phyloP scores from a whole-genome alignment of 2,113 vertebrate species.

The Urocynchramus pylzowi region DNA sequence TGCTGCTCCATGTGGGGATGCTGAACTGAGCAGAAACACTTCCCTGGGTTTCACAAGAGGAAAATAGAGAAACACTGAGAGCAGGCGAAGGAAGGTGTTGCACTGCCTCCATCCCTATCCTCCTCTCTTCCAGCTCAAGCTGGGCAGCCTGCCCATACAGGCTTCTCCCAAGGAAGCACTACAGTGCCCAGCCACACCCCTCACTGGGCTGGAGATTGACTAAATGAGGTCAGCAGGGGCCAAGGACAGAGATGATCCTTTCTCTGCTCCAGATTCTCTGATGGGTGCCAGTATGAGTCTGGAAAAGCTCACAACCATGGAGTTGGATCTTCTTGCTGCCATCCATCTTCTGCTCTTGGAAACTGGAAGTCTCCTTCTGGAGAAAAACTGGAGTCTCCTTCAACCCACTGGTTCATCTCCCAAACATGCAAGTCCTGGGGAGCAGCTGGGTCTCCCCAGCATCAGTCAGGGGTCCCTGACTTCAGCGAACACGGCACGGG shows the following conservation, averaged over 20 bases:
- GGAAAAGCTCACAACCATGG: not conserved
- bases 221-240: not conserved
- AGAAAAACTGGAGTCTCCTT: not conserved
- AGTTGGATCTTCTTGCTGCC: not conserved
- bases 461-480: not conserved
- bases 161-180: not conserved
- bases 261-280: not conserved
- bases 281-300: not conserved
- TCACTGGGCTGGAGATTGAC: not conserved
- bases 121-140: not conserved
- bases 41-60: not conserved
- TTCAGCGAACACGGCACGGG: rapidly evolving
- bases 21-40: not conserved
- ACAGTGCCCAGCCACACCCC: rapidly evolving
- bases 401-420: not conserved
- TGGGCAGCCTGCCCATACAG: not conserved
- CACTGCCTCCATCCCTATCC: not conserved
- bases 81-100: not conserved
- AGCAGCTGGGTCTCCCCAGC: not conserved
- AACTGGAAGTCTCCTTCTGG: no score
- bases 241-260: not conserved
- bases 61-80: rapidly evolving
- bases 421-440: not conserved
- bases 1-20: rapidly evolving
- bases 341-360: not conserved